These are phyloP conservation scores for Drosophila simulans DNA, from an alignment of 1,140 invertebrate genomes.

Conservation along the genomic window DNA sequence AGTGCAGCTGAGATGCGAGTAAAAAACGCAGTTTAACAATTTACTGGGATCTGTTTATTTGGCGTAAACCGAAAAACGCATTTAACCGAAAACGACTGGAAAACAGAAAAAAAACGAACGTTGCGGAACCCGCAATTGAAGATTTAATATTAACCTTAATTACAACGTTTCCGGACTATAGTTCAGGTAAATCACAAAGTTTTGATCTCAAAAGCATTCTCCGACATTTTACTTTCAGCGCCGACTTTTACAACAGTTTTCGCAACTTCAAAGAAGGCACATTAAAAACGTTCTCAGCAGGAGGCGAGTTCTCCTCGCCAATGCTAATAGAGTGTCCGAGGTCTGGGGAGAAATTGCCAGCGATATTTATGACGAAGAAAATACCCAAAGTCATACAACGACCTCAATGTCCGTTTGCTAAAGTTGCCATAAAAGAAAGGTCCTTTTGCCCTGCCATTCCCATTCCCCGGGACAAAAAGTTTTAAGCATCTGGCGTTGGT, in stretches of 20 bases:
- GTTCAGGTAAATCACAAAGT: constrained; percentile 32
- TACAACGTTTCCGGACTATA: constrained; percentile 17
- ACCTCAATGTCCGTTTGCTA: constrained; percentile 78
- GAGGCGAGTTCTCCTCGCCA: constrained; percentile 6
- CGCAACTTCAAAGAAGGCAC: constrained; percentile 34
- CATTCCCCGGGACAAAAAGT: constrained; percentile 21
- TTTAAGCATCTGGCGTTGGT: constrained; percentile 70
- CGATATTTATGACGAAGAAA: constrained; percentile 66
- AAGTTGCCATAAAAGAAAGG: constrained; percentile 70
- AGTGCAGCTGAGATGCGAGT: constrained; percentile 23
- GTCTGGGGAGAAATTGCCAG: constrained; percentile 34
- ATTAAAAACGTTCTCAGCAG: constrained; percentile 37
- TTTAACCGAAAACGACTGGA: constrained; percentile 36
- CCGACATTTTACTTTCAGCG: constrained; percentile 34
- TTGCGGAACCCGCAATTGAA: background rate
- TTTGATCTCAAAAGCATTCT: constrained; percentile 23
- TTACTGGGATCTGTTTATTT: constrained; percentile 46
- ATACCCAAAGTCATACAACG: constrained; percentile 62
- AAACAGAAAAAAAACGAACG: constrained; percentile 9
- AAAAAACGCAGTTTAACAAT: constrained; percentile 45
- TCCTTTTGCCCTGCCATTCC: background rate
- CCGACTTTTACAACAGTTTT: constrained; percentile 12
- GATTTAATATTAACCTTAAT: constrained; percentile 16
- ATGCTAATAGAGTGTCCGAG: constrained; percentile 70
- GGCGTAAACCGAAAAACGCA: constrained; percentile 38